phyloP scores from a whole-genome alignment of 2,888 invertebrate genomes.

The Drosophila gaucha region DNA sequence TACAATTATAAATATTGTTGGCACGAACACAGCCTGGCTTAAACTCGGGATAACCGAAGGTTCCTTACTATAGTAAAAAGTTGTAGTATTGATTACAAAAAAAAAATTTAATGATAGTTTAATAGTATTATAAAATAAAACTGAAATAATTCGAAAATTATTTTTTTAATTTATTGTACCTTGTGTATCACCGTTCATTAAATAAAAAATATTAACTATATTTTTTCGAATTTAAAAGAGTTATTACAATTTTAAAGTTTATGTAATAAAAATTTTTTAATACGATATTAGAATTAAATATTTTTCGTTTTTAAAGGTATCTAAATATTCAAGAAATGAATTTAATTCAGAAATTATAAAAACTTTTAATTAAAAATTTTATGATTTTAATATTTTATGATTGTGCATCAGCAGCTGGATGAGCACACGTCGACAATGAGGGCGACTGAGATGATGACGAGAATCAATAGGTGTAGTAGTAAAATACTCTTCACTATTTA shows the following conservation, averaged over 20 bases:
- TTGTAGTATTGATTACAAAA: slow-evolving; percentile 86
- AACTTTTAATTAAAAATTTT: slow-evolving; percentile 81
- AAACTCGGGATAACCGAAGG: too few relatives aligned
- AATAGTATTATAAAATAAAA: slow-evolving; percentile 87
- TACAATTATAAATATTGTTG: too few relatives aligned
- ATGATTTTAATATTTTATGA: slow-evolving; percentile 85
- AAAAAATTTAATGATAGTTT: slow-evolving; percentile 86
- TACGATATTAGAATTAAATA: slow-evolving; percentile 88
- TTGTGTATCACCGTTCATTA: slow-evolving; percentile 90
- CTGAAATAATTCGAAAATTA: slow-evolving; percentile 86
- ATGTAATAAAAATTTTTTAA: slow-evolving; percentile 87
- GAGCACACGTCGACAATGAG: slow-evolving; percentile 84
- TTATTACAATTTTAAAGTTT: slow-evolving; percentile 86
- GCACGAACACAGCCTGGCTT: too few relatives aligned
- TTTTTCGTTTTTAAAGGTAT: slow-evolving; percentile 89
- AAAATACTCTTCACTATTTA: slow-evolving; percentile 81
- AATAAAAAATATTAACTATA: slow-evolving; percentile 83
- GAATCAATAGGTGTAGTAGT: slow-evolving; percentile 84
- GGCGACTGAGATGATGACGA: slow-evolving; percentile 85
- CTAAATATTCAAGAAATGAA: slow-evolving; percentile 89
- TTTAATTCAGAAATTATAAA: slow-evolving; percentile 85
- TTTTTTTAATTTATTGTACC: slow-evolving; percentile 87
- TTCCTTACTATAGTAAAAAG: slow-evolving; percentile 84
- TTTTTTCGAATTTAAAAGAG: slow-evolving; percentile 88
- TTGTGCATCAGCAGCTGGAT: slow-evolving; percentile 81